A percentile compares a stretch with the other conserved stretches of the same genome.
These are phyloP conservation scores for Astropecten irregularis DNA, from an alignment of 53 echinoderm and acorn worm species.

Conservation along the genomic window DNA sequence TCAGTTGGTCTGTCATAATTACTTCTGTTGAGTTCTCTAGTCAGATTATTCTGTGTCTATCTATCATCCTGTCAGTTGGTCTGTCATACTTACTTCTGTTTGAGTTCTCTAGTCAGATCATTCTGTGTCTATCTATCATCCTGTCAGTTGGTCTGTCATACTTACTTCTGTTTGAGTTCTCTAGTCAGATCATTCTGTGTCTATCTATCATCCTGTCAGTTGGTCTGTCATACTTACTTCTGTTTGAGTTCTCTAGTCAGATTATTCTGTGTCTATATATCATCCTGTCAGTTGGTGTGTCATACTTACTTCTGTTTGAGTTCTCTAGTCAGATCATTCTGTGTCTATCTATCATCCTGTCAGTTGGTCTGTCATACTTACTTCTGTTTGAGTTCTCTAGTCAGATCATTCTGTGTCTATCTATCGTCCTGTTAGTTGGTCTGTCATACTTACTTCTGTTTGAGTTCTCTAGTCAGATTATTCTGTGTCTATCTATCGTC, in stretches of 20 bases:
- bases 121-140: conserved; percentile 63
- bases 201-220: conserved; percentile 86
- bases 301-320: conserved; percentile 91
- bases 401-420: too few species aligned
- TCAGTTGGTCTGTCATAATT: too few species aligned
- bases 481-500: too few species aligned
- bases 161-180: conserved; percentile 95
- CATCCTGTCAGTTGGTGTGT: not conserved
- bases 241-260: too few species aligned
- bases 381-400: conserved; percentile 56
- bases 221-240: conserved; percentile 83
- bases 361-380: conserved; percentile 82
- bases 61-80: too few species aligned
- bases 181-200: conserved; percentile 88
- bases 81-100: conserved; percentile 82
- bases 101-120: conserved; percentile 76
- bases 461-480: too few species aligned
- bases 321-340: conserved; percentile 88
- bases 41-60: too few species aligned
- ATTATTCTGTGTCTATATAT: not conserved
- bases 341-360: conserved; percentile 54
- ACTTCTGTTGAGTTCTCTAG: too few species aligned
- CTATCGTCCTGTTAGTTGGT: too few species aligned
- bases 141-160: not conserved
- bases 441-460: too few species aligned